Conservation (phyloP, 2,797 vertebrate species). For the Lepilemur septentrionalis region DNA sequence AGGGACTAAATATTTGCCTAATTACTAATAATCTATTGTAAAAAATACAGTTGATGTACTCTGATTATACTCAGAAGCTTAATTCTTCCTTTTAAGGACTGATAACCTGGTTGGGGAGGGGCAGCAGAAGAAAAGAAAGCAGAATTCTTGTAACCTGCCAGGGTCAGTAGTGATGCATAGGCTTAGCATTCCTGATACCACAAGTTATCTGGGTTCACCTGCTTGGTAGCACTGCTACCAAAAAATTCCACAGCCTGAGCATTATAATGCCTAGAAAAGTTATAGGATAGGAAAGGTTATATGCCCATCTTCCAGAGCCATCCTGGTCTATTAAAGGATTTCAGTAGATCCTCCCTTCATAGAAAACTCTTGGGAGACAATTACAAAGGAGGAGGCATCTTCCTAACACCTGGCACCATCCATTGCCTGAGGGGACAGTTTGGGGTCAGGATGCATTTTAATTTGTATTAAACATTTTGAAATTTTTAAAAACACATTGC, state of each 20-base stretch:
- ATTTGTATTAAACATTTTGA: neutral
- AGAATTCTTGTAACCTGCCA: neutral
- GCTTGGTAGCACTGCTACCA: neutral
- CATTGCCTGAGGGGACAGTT: neutral
- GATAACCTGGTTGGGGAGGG: neutral
- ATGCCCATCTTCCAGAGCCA: neutral
- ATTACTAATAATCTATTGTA: neutral
- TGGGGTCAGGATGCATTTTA: neutral
- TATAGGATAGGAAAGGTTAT: neutral
- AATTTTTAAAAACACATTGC: neutral
- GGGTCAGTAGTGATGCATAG: too few relatives aligned
- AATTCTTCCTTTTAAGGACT: neutral
- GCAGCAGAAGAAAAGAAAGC: neutral
- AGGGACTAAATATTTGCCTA: neutral
- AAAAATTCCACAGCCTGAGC: neutral
- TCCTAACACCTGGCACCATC: neutral
- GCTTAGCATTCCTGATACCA: neutral
- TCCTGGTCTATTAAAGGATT: neutral
- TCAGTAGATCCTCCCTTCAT: neutral
- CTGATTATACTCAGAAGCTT: neutral
- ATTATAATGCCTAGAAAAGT: neutral
- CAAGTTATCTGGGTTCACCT: neutral
- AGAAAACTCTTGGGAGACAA: slow-evolving; percentile 39
- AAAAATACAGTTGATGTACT: neutral
- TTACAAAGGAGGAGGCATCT: neutral